Base-by-base conservation (phyloP, 1,140 invertebrate genomes). In the Colletes latitarsis region DNA sequence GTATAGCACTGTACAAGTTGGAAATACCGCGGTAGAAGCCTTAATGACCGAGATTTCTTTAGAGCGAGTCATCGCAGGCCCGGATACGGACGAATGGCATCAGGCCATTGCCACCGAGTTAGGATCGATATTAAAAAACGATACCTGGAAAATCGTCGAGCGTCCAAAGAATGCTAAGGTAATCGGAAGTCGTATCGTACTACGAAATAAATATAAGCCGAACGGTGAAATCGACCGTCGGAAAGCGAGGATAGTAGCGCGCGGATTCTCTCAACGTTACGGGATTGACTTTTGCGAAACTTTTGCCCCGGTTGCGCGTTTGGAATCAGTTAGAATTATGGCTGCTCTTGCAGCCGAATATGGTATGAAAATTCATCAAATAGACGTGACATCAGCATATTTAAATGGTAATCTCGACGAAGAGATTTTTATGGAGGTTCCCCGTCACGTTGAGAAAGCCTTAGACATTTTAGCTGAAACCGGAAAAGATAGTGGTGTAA, bases 201-300 rank as follows among this genome's bases (percentile, higher is more conserved):
- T 70, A 0, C 52, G 52, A 41, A 70, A 57, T 3, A 71, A 79
- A n/a, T 64, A 49, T 17, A 46, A 63, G 0, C 15, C 70, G 0
- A 46, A 80, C 4, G 67, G 72, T 1, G 12, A 10, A 1, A 6
- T 80, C 0, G 49, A 75, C n/a, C 43, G 43, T 8, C 14, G 41
- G 1, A 80, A 80, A 4, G 72, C 77, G 6, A 63, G 72, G 4
- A 10, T 83, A 0, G 82, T 83, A 0, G 77, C 66, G 0, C 58
- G 21, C 1, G 60, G 43, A 67, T 80, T 75, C 2, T 3, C 60
- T 0, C 72, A 80, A 14, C 52, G 53, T 0, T 41, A 41, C 0
- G 72, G 77, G 0, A 3, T 83, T 0, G 39, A 82, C 12, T 75
- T 79, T 4, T 0, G 4, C 0, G 49, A 79, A 30, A 68, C 81